Evolutionary conservation across 1,140 invertebrate genomes (phyloP), one percentile per base, ranked within the genome.

Genomic region (Agrilus planipennis): DNA sequence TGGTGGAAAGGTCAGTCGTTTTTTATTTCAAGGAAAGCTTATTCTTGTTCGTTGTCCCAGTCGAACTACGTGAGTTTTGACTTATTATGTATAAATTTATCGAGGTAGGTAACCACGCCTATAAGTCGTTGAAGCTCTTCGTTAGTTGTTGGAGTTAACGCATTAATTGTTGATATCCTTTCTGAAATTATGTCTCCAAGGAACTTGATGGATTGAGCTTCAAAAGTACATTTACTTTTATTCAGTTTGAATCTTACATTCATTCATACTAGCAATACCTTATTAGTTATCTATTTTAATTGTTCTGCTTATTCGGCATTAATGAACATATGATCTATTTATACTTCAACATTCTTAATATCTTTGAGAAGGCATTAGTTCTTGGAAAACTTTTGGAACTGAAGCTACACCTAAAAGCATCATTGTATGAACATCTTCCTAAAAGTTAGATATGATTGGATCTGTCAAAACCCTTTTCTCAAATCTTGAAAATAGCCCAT

Each of bases 281-380:
- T 19, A 14, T 39, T 50, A 49, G 34, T 44, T 52, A 45, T n/a
- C n/a, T 16, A 14, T 47, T 50, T 47, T 46, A 52, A 52, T n/a
- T 44, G 9, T 29, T 44, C 46, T 41, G 16, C n/a, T 12, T 25
- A 41, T 14, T 47, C 20, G 7, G 17, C 53, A 29, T 39, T 39
- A 31, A 59, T 53, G 28, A 58, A 38, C 7, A 60, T 34, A 43
- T 61, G 56, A 48, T 60, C 58, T 44, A 57, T 58, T 25, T 57
- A 57, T 4, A 58, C 32, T 22, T 47, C 25, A 11, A 58, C 53
- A 9, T 51, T 49, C 25, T 42, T 34, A 28, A 61, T 56, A 27
- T 53, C 54, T 14, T 39, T 42, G 49, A 61, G 52, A 15, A 40
- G 25, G 17, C 15, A 41, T 47, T 28, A 31, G 34, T 51, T 50